phyloP scores from a whole-genome alignment of 2,113 vertebrate species.

The Cairina moschata region DNA sequence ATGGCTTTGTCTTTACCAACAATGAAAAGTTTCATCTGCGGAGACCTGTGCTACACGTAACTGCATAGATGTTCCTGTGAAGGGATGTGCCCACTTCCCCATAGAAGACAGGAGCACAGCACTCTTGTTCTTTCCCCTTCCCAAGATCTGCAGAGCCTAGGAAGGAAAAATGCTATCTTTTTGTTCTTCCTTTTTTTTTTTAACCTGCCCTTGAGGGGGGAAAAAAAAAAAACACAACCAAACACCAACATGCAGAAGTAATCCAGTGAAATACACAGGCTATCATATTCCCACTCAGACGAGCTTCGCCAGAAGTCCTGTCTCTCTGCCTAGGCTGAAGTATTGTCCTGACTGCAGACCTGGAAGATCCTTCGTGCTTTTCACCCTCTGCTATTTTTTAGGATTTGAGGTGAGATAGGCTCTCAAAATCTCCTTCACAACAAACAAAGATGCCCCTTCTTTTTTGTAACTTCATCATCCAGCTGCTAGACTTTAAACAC shows the following conservation, averaged over 20 bases:
- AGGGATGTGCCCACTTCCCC: background rate
- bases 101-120: background rate
- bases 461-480: background rate
- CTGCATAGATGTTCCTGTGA: background rate
- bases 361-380: background rate
- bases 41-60: background rate
- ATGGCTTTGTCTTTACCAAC: background rate
- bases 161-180: background rate
- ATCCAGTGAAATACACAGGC: background rate
- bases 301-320: background rate
- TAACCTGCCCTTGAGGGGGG: too few relatives aligned
- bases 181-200: background rate
- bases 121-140: background rate
- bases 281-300: accelerated
- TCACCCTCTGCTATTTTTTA: background rate
- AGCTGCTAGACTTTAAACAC: background rate
- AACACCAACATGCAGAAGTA: background rate
- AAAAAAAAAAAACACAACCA: background rate
- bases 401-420: background rate
- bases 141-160: background rate
- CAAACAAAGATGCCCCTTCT: background rate
- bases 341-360: background rate
- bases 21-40: background rate
- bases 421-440: too few relatives aligned
- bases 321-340: background rate